These are phyloP conservation scores for Penaeus vannamei DNA, from an alignment of 1,140 invertebrate genomes.

Conservation along the genomic window DNA sequence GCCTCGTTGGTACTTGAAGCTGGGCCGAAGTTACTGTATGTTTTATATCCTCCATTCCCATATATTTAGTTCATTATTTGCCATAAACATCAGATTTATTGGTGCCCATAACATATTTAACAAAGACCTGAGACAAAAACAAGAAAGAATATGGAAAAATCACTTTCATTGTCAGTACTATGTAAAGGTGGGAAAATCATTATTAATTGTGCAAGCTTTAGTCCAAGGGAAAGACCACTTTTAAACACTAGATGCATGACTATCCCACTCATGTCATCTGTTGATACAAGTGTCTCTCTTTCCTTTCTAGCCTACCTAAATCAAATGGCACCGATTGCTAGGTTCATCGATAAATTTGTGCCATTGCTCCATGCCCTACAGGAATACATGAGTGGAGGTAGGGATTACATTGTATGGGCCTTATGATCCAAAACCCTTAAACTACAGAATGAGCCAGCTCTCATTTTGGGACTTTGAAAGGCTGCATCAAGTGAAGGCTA, in stretches of 20 bases:
- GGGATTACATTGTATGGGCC: conserved; percentile 23
- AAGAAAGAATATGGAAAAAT: no score
- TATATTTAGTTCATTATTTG: no score
- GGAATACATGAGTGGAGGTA: conserved; percentile 64
- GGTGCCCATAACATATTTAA: no score
- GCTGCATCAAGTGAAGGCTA: conserved; percentile 27
- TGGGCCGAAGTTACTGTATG: no score
- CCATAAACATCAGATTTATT: no score
- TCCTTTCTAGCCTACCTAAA: conserved; percentile 60
- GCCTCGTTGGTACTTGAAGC: no score
- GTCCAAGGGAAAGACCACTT: conserved; percentile 14
- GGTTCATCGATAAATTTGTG: conserved; percentile 61
- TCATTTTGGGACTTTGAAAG: conserved; percentile 22
- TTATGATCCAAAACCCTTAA: conserved; percentile 35
- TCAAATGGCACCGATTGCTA: conserved; percentile 60
- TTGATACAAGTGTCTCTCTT: conserved; percentile 56
- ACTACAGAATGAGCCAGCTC: conserved; percentile 50
- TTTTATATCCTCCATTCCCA: no score
- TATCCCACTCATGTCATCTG: conserved; percentile 49
- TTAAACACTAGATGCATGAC: background rate
- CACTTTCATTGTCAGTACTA: no score
- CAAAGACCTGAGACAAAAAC: no score
- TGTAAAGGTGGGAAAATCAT: no score
- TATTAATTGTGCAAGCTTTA: no score
- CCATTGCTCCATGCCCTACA: conserved; percentile 57